Base-by-base conservation (phyloP, 2,888 invertebrate species). In the Melikaiella ostensackeni region DNA sequence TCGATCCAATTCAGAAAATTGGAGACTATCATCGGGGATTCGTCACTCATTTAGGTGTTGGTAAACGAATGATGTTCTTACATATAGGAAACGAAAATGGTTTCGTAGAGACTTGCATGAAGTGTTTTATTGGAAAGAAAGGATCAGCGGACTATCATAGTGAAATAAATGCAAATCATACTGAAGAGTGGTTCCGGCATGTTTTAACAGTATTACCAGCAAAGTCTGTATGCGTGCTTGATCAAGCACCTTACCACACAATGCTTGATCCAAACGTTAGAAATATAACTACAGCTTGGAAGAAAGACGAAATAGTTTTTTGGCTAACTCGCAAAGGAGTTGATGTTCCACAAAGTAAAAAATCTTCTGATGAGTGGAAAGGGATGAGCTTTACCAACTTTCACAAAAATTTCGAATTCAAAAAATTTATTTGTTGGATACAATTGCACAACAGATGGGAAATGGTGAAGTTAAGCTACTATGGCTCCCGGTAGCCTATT, bases 161-260 rank as follows among this genome's bases (percentile, higher is more conserved):
- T 19, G 73, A 66, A 42, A 75, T 75, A 73, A 78, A 75, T 33
- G 57, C 78, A 0, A 16, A 30, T 4, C 78, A 77, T 35, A 77
- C 59, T 42, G 66, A 66, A 50, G 79, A 77, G 46, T 74, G 66
- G 74, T 74, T 77, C 30, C 42, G 74, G 3, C 50, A 62, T n/a
- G 75, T 79, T 13, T 61, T 77, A 21, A 33, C n/a, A 35, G 35
- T 77, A 46, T n/a, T 79, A 7, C 80, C 80, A 9, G 19, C 50
- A 8, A 80, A 80, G n/a, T 74, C 76, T 16, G 61, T 75, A 1
- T 30, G 77, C 30, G 76, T 76, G 2, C 21, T 80, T 16, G 77
- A 80, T 46, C 76, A 80, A 35, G 80, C 76, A 5, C 76, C 80
- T 1, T 78, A 80, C 19, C 78, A 80, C 33, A 76, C 74, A 19